A percentile compares a stretch with the other conserved stretches of the same genome.
These are phyloP conservation scores for Philypnodon macrostomus DNA, from an alignment of 2,797 vertebrate genomes.

Conservation along the genomic window DNA sequence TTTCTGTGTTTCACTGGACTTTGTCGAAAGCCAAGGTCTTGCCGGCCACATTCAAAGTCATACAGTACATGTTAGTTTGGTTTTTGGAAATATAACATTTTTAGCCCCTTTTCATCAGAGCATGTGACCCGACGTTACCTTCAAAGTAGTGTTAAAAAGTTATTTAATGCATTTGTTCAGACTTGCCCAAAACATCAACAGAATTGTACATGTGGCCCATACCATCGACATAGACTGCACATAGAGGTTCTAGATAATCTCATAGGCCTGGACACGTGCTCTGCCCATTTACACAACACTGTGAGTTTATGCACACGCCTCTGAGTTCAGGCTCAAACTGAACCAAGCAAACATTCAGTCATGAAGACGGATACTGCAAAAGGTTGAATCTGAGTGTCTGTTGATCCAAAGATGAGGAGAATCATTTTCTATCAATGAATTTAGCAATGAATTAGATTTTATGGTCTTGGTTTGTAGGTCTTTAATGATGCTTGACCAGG, in stretches of 20 bases:
- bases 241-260: no score
- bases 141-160: no score
- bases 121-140: no score
- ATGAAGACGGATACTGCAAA: conserved; percentile 43
- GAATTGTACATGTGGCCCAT: not conserved
- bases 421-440: not conserved
- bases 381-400: conserved; percentile 27
- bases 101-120: no score
- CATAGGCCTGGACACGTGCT: not conserved
- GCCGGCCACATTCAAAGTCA: no score
- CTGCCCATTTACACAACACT: not conserved
- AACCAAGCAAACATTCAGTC: conserved; percentile 57
- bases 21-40: no score
- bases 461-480: conserved; percentile 37
- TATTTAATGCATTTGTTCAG: no score
- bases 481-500: conserved; percentile 15
- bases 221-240: not conserved
- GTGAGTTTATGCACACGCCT: not conserved
- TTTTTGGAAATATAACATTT: no score
- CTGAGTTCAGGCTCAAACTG: conserved; percentile 55
- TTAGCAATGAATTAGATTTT: not conserved
- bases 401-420: conserved; percentile 18
- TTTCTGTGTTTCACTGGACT: not conserved
- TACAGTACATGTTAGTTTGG: no score
- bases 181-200: no score